Evolutionary conservation across 2,113 vertebrate species (phyloP), one percentile per base, ranked within the genome.

Genomic region (Sterrhoptilus dennistouni): DNA sequence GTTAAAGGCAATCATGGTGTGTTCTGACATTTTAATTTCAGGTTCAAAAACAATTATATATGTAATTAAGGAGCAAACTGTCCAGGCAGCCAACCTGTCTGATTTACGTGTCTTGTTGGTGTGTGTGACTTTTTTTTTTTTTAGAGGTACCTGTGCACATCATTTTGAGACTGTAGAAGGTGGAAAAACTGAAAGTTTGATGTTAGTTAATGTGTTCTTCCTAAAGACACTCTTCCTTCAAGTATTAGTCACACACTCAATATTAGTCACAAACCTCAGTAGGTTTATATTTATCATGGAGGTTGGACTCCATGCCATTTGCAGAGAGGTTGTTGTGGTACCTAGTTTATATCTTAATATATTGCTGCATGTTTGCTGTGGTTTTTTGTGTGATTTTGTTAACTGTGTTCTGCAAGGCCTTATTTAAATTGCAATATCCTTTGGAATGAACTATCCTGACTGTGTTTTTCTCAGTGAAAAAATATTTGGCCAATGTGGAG

Each of bases 21-120:
- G 42, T 96, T 90, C 78, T 27, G 36, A 63, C 87, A 79, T 72
- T 93, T 94, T 87, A 94, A 94, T 96, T 93, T 96, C 40, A 42
- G 38, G 59, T 93, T 94, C 69, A 94, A 87, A 85, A 80, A 5
- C 93, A 94, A 84, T 94, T 94, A 90, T 74, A 38, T 57, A 69
- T 68, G 56, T 83, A 85, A 91, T 96, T 95, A 89, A 87, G 79
- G 54, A 52, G 36, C 50, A 54, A 59, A 77, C 23, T 77, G 78
- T 82, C 78, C 87, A 79, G 81, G 69, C 91, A 91, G 54, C 89
- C 66, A 77, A 47, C 61, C 45, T 60, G 24, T 83, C 72, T 63
- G 35, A 82, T 94, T 87, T 90, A 56, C 14, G 1, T 2, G 2
- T 53, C 40, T 57, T 85, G 31, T n/a, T 16, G 7, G 40, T 65